Percentiles rank a stretch among this genome's conserved stretches.
These are phyloP conservation scores for Lasioglossum zephyrum DNA, from an alignment of 2,888 invertebrate genomes.

Conservation along the genomic window DNA sequence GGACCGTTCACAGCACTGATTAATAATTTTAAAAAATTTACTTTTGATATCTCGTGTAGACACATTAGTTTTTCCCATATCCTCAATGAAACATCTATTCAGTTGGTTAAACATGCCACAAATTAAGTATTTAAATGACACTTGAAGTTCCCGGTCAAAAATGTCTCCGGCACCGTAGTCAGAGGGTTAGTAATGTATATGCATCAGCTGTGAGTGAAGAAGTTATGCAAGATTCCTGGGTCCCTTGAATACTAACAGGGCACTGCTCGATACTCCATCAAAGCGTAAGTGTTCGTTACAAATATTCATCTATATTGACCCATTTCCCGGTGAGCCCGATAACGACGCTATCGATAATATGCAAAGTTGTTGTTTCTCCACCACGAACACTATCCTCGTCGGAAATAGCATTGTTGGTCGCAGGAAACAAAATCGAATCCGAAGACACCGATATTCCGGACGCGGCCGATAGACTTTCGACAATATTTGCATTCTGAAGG, in stretches of 20 bases:
- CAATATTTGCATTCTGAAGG: slow-evolving; percentile 30
- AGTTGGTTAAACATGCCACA: no score
- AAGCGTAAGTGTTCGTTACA: background rate
- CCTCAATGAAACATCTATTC: no score
- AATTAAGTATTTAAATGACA: no score
- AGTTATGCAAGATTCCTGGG: no score
- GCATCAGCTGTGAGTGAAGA: no score
- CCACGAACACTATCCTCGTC: background rate
- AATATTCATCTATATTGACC: background rate
- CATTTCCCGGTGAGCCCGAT: background rate
- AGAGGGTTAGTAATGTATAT: no score
- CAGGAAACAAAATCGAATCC: background rate
- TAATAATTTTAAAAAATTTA: no score
- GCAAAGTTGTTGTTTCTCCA: background rate
- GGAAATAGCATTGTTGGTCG: background rate
- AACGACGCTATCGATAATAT: background rate
- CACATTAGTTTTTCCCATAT: no score
- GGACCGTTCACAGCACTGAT: no score
- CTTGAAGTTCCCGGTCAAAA: no score
- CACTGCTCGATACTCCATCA: background rate
- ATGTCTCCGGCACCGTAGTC: no score
- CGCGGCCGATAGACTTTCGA: slow-evolving; percentile 21
- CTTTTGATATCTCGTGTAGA: no score
- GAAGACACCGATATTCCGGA: background rate
- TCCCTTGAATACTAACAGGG: background rate